Percentiles rank a stretch among this genome's conserved stretches.
Conservation (phyloP, 2,797 vertebrate genomes). For the Chloroceryle inda region DNA sequence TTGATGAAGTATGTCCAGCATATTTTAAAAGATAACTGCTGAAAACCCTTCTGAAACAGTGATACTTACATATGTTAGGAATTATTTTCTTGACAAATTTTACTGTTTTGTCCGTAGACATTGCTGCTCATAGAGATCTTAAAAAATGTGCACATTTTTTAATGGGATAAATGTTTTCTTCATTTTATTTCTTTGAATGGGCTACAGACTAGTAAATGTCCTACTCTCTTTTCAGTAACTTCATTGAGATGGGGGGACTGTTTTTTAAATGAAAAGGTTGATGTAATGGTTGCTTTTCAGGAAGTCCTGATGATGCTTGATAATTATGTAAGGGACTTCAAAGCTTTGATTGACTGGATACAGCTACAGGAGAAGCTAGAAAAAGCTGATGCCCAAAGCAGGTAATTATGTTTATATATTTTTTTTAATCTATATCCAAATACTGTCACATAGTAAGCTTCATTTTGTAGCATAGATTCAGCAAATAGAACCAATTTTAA, state of each 20-base stretch:
- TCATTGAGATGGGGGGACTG: neutral
- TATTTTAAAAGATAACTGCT: neutral
- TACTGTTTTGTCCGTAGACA: neutral
- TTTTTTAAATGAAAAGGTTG: neutral
- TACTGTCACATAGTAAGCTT: neutral
- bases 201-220: neutral
- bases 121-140: neutral
- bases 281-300: constrained; percentile 77
- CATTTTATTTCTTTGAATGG: neutral
- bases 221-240: neutral
- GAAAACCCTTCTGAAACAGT: neutral
- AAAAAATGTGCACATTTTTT: neutral
- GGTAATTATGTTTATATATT: constrained; percentile 79
- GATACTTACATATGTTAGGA: neutral
- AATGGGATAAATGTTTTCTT: neutral
- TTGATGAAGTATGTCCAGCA: neutral
- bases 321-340: constrained; percentile 98
- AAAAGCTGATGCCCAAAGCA: constrained; percentile 98
- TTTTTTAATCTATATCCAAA: neutral
- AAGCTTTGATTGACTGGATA: constrained; percentile 98
- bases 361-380: constrained; percentile 98
- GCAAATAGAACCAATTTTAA: neutral
- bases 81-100: neutral
- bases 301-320: constrained; percentile 99
- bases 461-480: neutral